Base-by-base conservation (phyloP, 2,888 invertebrate genomes). In the Cantharis lateralis region DNA sequence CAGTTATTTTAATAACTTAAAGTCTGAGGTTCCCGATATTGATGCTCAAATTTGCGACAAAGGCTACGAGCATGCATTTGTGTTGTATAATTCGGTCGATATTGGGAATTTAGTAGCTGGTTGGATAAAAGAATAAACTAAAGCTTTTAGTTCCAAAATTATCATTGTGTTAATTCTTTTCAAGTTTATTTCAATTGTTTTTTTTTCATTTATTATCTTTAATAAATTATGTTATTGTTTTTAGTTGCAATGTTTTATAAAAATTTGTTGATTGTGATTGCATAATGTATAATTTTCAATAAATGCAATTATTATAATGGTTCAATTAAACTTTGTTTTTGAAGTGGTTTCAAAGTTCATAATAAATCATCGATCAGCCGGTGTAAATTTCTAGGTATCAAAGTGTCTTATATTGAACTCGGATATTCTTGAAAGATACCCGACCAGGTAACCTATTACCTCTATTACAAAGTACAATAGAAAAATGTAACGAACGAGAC, bases 51-150 rank as follows among this genome's bases (percentile, higher is more conserved):
- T 94, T 16, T 93, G 93, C 84, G 88, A 89, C 16, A 87, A 90
- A 68, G 90, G 91, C 16, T 91, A 91, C 82, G 90, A 91, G 32
- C 98, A 98, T 88, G 93, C 95, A 3, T 98, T 96, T 91, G 95
- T 97, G 5, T 86, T 98, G 62, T 90, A 91, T 66, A 88, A 91
- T 62, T 92, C 93, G 1, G 86, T 88, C 70, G 88, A 88, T 81
- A 90, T 95, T 84, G 94, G 84, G 15, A 74, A 78, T 70, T 80
- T 84, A 76, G 83, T 88, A 13, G 83, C 84, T 7, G 80, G 83
- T 69, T 87, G 87, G 87, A 84, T 88, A 18, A 80, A 79, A 71
- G 28, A 11, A 0, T 66, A n/a, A 48, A 48, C n/a, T 13, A 32
- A 32, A 11, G 62, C 7, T 62, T 16, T 62, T 62, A 15, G 4